These are phyloP conservation scores for Diadophis punctatus DNA, from an alignment of 2,113 vertebrate species.

Conservation along the genomic window DNA sequence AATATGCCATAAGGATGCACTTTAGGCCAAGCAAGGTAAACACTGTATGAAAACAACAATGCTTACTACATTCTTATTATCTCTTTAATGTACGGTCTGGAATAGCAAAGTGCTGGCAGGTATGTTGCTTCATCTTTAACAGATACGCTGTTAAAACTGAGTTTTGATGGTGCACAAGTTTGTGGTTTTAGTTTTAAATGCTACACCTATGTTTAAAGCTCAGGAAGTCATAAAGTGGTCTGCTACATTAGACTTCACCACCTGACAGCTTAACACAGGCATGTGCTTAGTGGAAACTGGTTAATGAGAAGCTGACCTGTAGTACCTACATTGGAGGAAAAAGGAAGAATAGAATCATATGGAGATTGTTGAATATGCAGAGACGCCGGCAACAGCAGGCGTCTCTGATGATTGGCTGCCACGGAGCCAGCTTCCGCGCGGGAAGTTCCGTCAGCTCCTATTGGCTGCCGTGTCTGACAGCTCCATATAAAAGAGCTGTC, in stretches of 20 bases:
- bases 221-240: not conserved
- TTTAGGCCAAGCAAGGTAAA: conserved; percentile 58
- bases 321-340: not conserved
- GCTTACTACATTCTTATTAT: conserved; percentile 40
- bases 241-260: conserved; percentile 45
- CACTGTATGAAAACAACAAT: conserved; percentile 31
- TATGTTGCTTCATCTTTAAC: not conserved
- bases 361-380: too few relatives aligned
- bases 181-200: conserved; percentile 22
- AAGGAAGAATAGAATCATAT: not conserved
- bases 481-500: too few relatives aligned
- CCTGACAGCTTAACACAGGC: not conserved
- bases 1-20: conserved; percentile 56
- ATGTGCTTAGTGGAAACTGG: not conserved
- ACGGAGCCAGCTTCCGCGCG: too few relatives aligned
- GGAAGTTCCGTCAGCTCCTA: too few relatives aligned
- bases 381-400: too few relatives aligned
- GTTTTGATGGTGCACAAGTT: not conserved
- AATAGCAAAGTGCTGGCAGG: conserved; percentile 36
- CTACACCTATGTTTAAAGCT: not conserved
- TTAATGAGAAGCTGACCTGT: not conserved
- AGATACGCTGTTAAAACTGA: not conserved
- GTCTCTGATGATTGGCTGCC: too few relatives aligned
- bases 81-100: conserved; percentile 34
- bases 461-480: too few relatives aligned